phyloP scores from a whole-genome alignment of 2,888 invertebrate species.

The Galerucella pusilla region DNA sequence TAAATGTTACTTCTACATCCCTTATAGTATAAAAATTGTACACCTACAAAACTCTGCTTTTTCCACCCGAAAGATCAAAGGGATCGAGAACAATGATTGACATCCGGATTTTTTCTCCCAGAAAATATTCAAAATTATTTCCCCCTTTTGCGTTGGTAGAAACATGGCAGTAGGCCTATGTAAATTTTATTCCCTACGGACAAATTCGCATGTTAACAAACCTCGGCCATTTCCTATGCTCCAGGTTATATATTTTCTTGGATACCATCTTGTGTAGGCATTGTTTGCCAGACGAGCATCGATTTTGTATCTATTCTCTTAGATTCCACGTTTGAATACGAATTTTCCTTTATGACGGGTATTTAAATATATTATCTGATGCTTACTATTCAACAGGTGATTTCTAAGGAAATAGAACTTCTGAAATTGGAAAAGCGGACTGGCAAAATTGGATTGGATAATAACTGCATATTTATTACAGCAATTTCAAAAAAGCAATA shows the following conservation, averaged over 20 bases:
- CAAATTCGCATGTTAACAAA: slow-evolving; percentile 38
- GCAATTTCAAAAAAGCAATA: neutral
- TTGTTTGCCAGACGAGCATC: slow-evolving; percentile 32
- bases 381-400: slow-evolving; percentile 24
- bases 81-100: neutral
- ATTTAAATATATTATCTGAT: slow-evolving; percentile 24
- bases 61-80: neutral
- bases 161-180: slow-evolving; percentile 25
- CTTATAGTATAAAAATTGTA: neutral
- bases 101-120: neutral
- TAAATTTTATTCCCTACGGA: slow-evolving; percentile 31
- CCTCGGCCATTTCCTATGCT: slow-evolving; percentile 30
- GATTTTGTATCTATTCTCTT: slow-evolving; percentile 31
- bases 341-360: slow-evolving; percentile 12
- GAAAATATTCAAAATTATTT: neutral
- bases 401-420: slow-evolving; percentile 2
- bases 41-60: neutral
- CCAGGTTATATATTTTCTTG: slow-evolving; percentile 30
- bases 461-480: neutral
- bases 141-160: slow-evolving; percentile 10
- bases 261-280: slow-evolving; percentile 30
- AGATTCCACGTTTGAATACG: slow-evolving; percentile 21
- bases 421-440: neutral
- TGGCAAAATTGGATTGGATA: neutral
- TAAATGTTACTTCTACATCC: no score